Evolutionary conservation across 2,797 vertebrate species (phyloP), one percentile per base, ranked within the genome.

Genomic region (Myotis findleyi): DNA sequence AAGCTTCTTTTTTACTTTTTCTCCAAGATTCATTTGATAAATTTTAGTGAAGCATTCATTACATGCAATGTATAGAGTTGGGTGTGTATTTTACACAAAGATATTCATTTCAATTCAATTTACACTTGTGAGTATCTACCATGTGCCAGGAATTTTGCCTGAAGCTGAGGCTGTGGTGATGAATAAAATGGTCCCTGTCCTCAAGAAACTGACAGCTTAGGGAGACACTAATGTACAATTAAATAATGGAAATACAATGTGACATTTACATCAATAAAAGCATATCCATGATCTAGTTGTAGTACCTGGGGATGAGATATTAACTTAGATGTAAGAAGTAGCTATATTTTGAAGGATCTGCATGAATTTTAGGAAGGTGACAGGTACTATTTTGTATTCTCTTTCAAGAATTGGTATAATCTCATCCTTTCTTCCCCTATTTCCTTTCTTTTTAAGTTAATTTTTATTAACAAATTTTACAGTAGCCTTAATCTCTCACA

Each of bases 381-480:
- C 41, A 20, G 53, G 68, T 21, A 36, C 13, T 75, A 75, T 88
- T 79, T 92, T 77, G 18, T 85, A 77, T 27, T 77, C 6, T 84
- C 13, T 79, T 91, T 13, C 12, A 64, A 85, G 71, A 21, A 75
- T 51, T 83, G 2, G 21, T 86, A 41, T 51, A 59, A 6, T 33
- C 10, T 79, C 27, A 62, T 12, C 11, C 5, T 69, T 87, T 88
- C 53, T 10, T 38, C 1, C 2, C 5, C 9, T 38, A 1, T 57
- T 83, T 91, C 17, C 21, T 91, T 89, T 89, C 30, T 72, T 88
- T 88, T 86, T 73, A 71, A 89, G 91, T 55, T 62, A 89, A 55
- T 4, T 72, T 82, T 36, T 86, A 62, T 87, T 86, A 51, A 66
- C 36, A 49, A 75, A 23, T 86, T 91, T 79, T 41, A 68, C 7